These are phyloP conservation scores for Physeter macrocephalus DNA, from an alignment of 2,113 vertebrate species.

Conservation along the genomic window DNA sequence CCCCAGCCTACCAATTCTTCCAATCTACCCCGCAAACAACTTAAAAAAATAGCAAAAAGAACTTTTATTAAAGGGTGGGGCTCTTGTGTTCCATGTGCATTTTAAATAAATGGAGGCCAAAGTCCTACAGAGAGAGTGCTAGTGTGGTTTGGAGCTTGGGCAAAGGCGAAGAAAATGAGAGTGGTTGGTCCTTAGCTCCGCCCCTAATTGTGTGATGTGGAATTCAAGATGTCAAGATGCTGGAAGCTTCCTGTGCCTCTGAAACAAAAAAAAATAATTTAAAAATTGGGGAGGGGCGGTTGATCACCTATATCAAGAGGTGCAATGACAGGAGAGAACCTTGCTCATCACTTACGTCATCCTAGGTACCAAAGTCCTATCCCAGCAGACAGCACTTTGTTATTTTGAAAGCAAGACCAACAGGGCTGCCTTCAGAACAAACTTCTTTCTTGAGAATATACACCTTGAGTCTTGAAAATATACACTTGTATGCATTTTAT, in stretches of 20 bases:
- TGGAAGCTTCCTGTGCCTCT: background rate
- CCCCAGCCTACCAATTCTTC: background rate
- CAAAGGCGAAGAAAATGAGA: background rate
- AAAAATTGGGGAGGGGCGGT: fast-evolving
- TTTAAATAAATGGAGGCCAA: background rate
- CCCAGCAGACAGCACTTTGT: fast-evolving
- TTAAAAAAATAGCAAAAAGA: background rate
- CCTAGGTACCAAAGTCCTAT: background rate
- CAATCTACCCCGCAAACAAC: background rate
- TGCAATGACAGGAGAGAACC: fast-evolving
- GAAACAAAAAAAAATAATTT: background rate
- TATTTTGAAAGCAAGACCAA: background rate
- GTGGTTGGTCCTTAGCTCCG: background rate
- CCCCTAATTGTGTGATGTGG: background rate
- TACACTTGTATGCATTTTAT: background rate
- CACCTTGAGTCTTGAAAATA: background rate
- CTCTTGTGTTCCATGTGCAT: background rate
- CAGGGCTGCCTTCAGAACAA: background rate
- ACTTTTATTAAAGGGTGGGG: background rate
- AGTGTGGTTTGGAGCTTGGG: background rate
- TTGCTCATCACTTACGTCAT: fast-evolving
- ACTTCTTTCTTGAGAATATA: background rate
- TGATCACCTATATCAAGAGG: background rate
- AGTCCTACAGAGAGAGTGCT: background rate
- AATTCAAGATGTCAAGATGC: background rate